Evolutionary conservation across 2,888 invertebrate genomes (phyloP), one percentile per base, ranked within the genome.

Genomic region (Pomacea canaliculata): DNA sequence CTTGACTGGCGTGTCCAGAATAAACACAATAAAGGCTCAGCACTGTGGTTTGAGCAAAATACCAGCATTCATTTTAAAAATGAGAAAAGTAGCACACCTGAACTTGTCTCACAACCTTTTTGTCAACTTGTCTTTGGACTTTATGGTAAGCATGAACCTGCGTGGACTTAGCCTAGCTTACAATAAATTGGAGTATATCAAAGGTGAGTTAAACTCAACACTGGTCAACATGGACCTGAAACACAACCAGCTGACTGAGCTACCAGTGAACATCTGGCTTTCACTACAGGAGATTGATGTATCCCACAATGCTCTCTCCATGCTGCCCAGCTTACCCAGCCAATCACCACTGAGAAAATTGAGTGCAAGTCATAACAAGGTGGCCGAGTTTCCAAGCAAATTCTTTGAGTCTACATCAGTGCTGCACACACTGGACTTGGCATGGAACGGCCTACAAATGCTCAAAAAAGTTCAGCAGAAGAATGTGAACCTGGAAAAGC

Each of bases 41-140:
- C 27, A 37, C 37, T 68, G 68, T 37, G 10, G 37, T 13, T 37
- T 68, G 68, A 10, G 9, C 10, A 12, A 12, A 19, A 12, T 68
- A 19, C 68, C 68, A 37, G 48, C 27, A 37, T n/a, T 37, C 19
- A 19, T 68, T 10, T 37, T 68, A 1, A 48, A 7, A 5, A 48
- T 37, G 13, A 27, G 27, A 9, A 68, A 19, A n/a, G 37, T 68
- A 1, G 23, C 18, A 68, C 23, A 27, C 37, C 68, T 68, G 51
- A 37, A 68, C 48, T 37, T 68, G 18, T 68, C 68, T 12, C 27
- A 46, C 68, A 68, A 68, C 68, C n/a, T 27, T 9, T 37, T 68
- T 12, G 19, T 19, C 48, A 46, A 27, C 19, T 23, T 68, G 18
- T 46, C 68, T 9, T 12, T 68, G 68, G 68, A 68, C 48, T 16